These are phyloP conservation scores for Contarinia nasturtii DNA, from an alignment of 1,140 invertebrate genomes.

Conservation along the genomic window DNA sequence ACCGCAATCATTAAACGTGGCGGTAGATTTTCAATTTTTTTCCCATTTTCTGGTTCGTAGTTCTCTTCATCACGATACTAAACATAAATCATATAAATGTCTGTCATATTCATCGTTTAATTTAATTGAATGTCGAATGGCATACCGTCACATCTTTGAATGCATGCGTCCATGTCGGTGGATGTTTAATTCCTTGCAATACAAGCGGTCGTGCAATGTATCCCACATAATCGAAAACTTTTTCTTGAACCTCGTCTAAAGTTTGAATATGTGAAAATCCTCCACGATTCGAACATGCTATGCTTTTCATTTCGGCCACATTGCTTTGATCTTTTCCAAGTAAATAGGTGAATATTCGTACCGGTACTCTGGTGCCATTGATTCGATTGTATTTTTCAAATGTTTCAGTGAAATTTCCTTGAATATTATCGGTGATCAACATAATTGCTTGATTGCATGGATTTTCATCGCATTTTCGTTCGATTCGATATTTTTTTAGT, in stretches of 20 bases:
- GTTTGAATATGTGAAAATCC: slow-evolving; percentile 84
- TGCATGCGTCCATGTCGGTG: slow-evolving; percentile 73
- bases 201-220: slow-evolving; percentile 78
- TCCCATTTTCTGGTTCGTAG: not conserved
- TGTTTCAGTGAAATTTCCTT: slow-evolving; percentile 71
- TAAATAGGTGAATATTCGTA: slow-evolving; percentile 92
- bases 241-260: slow-evolving; percentile 79
- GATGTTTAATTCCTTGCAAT: slow-evolving; percentile 51
- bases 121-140: slow-evolving; percentile 6
- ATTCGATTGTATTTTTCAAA: slow-evolving; percentile 71
- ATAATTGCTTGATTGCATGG: slow-evolving; percentile 94
- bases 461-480: slow-evolving; percentile 31
- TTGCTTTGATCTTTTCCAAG: slow-evolving; percentile 91
- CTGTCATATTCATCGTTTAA: not conserved
- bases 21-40: slow-evolving; percentile 6
- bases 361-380: slow-evolving; percentile 40
- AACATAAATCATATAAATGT: not conserved
- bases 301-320: slow-evolving; percentile 76
- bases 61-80: not conserved
- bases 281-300: slow-evolving; percentile 90
- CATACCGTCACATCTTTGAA: slow-evolving; percentile 68
- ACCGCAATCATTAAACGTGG: slow-evolving; percentile 62
- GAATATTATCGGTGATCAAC: slow-evolving; percentile 96
- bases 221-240: slow-evolving; percentile 81
- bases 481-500: slow-evolving; percentile 41